Percentiles rank a stretch among this genome's conserved stretches.
These are phyloP conservation scores for Parus major DNA, from an alignment of 2,113 vertebrate genomes.

Conservation along the genomic window DNA sequence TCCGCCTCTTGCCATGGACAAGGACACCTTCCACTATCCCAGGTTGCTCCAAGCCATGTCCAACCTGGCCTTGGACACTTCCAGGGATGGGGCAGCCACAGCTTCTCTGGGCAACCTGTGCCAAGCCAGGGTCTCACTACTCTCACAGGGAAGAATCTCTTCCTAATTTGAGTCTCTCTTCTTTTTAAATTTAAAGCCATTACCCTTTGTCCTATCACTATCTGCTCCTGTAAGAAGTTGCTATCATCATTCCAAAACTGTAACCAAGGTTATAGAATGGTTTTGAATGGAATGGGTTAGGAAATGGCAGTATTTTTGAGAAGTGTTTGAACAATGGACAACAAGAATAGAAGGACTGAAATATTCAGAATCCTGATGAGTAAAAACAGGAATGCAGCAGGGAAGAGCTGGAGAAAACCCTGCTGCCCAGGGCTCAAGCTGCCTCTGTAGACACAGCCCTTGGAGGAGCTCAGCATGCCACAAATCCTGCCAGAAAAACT, in stretches of 20 bases:
- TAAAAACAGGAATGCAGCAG: neutral
- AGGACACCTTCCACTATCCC: neutral
- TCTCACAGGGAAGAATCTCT: neutral
- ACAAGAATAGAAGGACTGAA: neutral
- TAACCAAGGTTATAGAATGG: neutral
- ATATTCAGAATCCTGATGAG: neutral
- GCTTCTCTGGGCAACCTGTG: neutral
- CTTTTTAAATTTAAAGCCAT: neutral
- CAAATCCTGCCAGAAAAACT: neutral
- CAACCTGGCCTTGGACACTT: no score
- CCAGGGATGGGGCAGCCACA: neutral
- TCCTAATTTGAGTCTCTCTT: neutral
- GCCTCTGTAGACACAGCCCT: neutral
- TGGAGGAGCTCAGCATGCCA: neutral
- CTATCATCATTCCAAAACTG: neutral
- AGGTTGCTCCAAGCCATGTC: accelerated
- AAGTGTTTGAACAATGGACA: neutral
- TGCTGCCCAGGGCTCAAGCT: neutral
- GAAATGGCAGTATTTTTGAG: neutral
- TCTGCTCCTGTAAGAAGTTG: neutral
- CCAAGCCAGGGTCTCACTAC: neutral
- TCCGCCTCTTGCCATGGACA: neutral
- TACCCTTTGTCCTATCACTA: neutral
- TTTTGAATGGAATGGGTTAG: neutral
- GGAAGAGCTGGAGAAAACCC: neutral